Evolutionary conservation across 2,797 vertebrate genomes (phyloP), one percentile per base, ranked within the genome.

Genomic region (Schizopygopsis malacanthus): DNA sequence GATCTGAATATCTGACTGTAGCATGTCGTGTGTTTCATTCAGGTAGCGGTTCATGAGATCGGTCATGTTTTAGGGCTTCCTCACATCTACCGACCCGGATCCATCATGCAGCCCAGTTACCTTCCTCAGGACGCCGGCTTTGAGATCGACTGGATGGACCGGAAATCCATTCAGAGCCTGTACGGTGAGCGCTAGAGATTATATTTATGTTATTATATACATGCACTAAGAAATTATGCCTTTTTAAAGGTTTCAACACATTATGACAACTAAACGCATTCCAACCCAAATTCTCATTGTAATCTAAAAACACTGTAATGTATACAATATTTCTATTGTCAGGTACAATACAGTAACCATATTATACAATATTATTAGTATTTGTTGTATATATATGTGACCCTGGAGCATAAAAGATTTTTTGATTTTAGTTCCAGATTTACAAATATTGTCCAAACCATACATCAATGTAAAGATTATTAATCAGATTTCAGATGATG

Each of bases 11-110:
- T 39, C 37, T 72, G 43, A 71, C 7, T 65, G 43, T 41, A 12
- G 15, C 6, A 0, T 78, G 50, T 77, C 4, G 6, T 82, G 18
- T 85, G 20, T 72, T 28, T 84, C 3, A 1, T 59, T 65, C 82
- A 97, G 96, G 96, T 97, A 63, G 96, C 96, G 0, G 96, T 97
- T 87, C 96, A 97, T 85, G 96, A 97, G 92, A 96, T 96, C 1
- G 96, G 96, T 59, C 96, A 97, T 13, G 96, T 97, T 77, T 90
- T 97, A 22, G 96, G 96, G 45, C 89, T 98, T 41, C 94, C 96
- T 15, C 96, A 97, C 91, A 94, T 95, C 92, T 95, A 96, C 93
- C 93, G 96, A 83, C 33, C 91, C 0, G 95, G 95, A 25, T 97
- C 97, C 8, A 93, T 97, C 80, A 97, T 97, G 96, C 96, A 95